A percentile compares a stretch with the other conserved stretches of the same genome.
Evolutionary conservation across 1,140 invertebrate genomes (phyloP).

Genomic region (Orussus abietinus): DNA sequence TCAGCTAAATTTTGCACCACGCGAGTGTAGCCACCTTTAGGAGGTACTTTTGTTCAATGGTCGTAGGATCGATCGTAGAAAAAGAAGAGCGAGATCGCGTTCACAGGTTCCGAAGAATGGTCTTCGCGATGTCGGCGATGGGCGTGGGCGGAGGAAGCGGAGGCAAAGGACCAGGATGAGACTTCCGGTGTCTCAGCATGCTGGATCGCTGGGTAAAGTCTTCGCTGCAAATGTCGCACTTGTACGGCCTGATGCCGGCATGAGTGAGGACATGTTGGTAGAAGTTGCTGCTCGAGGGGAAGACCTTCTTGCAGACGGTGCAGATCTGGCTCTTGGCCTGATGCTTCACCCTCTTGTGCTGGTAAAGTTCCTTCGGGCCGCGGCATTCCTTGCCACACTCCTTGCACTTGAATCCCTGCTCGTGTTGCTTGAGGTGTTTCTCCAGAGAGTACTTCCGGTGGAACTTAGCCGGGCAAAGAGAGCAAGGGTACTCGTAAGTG

Average conservation of each 20-base stretch:
- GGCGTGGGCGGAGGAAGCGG: neutral
- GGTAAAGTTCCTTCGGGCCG: constrained; percentile 47
- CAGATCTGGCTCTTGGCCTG: constrained; percentile 57
- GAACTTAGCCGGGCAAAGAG: constrained; percentile 50
- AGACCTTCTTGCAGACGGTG: constrained; percentile 50
- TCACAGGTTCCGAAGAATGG: constrained; percentile 21
- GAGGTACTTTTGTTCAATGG: too few species aligned
- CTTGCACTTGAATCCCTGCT: constrained; percentile 23
- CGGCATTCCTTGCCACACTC: constrained; percentile 43
- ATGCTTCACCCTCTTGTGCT: constrained; percentile 56
- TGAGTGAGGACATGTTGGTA: constrained; percentile 59
- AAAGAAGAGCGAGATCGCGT: too few species aligned
- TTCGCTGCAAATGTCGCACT: constrained; percentile 47
- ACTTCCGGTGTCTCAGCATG: constrained; percentile 30
- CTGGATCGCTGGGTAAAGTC: constrained; percentile 38
- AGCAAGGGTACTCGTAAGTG: constrained; percentile 38
- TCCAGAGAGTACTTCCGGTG: constrained; percentile 39
- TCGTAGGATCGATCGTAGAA: too few species aligned
- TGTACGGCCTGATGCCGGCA: constrained; percentile 62
- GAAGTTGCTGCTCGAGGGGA: constrained; percentile 31
- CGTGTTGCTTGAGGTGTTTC: constrained; percentile 50
- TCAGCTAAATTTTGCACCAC: too few species aligned
- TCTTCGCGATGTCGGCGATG: constrained; percentile 25
- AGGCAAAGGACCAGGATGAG: constrained; percentile 20
- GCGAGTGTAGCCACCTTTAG: too few species aligned